A percentile compares a stretch with the other conserved stretches of the same genome.
phyloP scores from a whole-genome alignment of 2,797 vertebrate genomes.

The Glossophaga mutica region DNA sequence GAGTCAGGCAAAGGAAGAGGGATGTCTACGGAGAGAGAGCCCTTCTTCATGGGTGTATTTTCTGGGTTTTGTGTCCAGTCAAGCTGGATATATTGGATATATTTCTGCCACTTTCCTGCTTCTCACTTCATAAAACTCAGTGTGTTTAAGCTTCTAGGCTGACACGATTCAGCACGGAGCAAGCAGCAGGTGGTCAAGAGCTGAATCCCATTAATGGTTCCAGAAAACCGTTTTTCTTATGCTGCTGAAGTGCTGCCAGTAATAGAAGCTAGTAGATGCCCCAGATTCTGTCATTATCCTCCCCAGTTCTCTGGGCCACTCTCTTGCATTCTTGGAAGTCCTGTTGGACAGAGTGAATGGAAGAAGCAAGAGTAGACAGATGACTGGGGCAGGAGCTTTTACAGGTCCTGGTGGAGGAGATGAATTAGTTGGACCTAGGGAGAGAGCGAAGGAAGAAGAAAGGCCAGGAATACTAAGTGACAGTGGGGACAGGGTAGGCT shows the following conservation, averaged over 20 bases:
- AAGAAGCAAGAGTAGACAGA: not conserved
- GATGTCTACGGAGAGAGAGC: not conserved
- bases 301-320: not conserved
- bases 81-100: too few relatives aligned
- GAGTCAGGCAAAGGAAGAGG: not conserved
- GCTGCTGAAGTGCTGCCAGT: constrained; percentile 52
- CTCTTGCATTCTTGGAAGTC: constrained; percentile 50
- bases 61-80: not conserved
- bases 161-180: constrained; percentile 34
- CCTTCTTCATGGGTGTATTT: not conserved
- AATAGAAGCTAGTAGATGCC: constrained; percentile 51
- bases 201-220: constrained; percentile 40
- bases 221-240: constrained; percentile 46
- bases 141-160: constrained; percentile 2
- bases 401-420: not conserved
- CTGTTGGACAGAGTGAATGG: not conserved
- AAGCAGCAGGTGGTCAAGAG: constrained; percentile 73
- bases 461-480: not conserved
- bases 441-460: not conserved
- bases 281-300: constrained; percentile 8
- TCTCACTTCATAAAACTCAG: not conserved
- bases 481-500: not conserved
- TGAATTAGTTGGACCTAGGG: not conserved
- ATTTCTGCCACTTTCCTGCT: not conserved
- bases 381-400: not conserved